phyloP scores from a whole-genome alignment of 2,113 vertebrate species.

The Triplophysa tibetana region DNA sequence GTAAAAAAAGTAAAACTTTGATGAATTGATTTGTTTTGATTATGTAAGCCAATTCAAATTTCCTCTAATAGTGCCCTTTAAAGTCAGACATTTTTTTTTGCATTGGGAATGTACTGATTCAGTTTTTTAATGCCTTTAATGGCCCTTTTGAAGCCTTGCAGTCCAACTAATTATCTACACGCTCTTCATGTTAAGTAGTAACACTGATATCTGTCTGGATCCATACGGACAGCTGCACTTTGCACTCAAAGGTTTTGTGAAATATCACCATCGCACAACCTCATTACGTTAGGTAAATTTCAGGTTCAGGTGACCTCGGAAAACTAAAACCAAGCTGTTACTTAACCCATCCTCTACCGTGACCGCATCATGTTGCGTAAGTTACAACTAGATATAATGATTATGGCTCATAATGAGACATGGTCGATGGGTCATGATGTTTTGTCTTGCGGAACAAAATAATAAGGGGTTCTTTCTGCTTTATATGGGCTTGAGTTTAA shows the following conservation, averaged over 20 bases:
- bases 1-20: neutral
- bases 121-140: neutral
- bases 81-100: neutral
- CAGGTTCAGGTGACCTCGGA: neutral
- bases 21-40: neutral
- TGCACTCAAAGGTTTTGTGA: neutral
- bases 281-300: neutral
- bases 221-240: neutral
- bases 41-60: slow-evolving; percentile 6
- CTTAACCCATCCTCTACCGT: neutral
- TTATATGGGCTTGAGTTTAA: slow-evolving; percentile 1
- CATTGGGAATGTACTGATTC: neutral
- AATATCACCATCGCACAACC: neutral
- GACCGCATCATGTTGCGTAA: neutral
- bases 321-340: neutral
- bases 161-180: neutral
- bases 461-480: slow-evolving; percentile 28
- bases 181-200: neutral
- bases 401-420: neutral
- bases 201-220: neutral
- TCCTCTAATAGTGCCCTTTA: neutral
- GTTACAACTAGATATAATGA: neutral
- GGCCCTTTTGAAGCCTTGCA: neutral
- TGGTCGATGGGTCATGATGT: slow-evolving; percentile 14
- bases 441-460: slow-evolving; percentile 28